Base-by-base conservation (phyloP, 2,113 vertebrate genomes). In the Oryzias javanicus region DNA sequence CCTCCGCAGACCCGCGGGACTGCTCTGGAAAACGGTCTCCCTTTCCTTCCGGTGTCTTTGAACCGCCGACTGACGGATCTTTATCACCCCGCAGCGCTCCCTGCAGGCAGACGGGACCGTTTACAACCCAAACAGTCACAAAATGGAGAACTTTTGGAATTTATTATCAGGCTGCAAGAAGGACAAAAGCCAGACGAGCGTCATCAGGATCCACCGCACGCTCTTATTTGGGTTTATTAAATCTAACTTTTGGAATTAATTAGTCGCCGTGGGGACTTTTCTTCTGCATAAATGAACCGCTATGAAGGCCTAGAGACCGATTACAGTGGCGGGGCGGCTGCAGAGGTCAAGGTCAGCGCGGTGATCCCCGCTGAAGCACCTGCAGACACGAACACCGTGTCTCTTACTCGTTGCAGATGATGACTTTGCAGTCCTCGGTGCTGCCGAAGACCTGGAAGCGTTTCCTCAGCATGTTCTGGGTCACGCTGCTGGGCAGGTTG, bases 401-500 rank as follows among this genome's bases (percentile, higher is more conserved):
- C 57, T 81, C 92, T 65, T 52, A 93, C 92, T 94, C 93, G 61
- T 92, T 94, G 85, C 93, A 93, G 20, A 91, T 90, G 84, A 97
- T 91, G 86, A 98, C 94, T 76, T 92, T 94, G 89, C 96, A 98
- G 76, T 99, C 96, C 41, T 94, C 92, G 0, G 96, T 92, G 62
- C 94, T 94, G 1, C 96, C 95, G 25, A 97, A 96, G 55, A 94
- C 93, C 87, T 97, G 94, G 0, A 98, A 97, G 82, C 96, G 95
- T 79, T 91, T 95, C 86, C 95, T 94, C 78, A 99, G 92, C 89
- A 96, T 95, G 2, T 88, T 93, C 88, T 95, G 95, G 79, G 92
- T 98, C 89, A 98, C 93, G 80, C 92, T 93, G 74, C 79, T 94
- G 58, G 96, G 93, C 88, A 98, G 95, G 84, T 98, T 97, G 82